Conservation (phyloP, 64 coral and sea anemone genomes). For the Montipora sp. region DNA sequence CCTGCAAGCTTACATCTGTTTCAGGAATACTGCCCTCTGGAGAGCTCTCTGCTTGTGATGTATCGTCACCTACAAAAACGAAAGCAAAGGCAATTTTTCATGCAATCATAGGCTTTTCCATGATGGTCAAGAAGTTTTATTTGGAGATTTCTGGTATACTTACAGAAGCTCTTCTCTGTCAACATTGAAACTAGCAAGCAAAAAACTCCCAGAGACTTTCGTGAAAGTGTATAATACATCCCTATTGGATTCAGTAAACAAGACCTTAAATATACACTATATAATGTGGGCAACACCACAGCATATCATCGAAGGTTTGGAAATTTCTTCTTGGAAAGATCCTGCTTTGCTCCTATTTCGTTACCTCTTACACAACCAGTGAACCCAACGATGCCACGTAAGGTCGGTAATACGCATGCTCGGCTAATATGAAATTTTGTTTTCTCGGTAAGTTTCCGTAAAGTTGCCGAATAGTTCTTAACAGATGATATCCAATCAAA, state of each 20-base stretch:
- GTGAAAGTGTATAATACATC: background rate
- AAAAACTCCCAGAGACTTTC: background rate
- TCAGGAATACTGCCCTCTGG: background rate
- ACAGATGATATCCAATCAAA: background rate
- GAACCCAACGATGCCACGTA: slow-evolving; percentile 40
- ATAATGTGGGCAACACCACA: background rate
- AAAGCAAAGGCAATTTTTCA: background rate
- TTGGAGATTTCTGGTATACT: background rate
- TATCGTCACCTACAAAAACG: background rate
- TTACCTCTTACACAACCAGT: background rate
- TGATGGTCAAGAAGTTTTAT: no score
- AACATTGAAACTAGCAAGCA: slow-evolving; percentile 14
- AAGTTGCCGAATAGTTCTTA: background rate
- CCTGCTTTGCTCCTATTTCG: slow-evolving; percentile 15
- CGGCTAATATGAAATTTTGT: background rate
- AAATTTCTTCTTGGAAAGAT: background rate
- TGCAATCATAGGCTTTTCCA: background rate
- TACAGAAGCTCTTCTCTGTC: background rate
- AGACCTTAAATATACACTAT: background rate
- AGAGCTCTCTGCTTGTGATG: background rate
- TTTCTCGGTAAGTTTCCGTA: background rate
- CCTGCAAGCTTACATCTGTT: background rate
- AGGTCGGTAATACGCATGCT: slow-evolving; percentile 5
- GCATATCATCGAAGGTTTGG: background rate
- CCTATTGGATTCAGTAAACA: slow-evolving; percentile 8